Percentiles rank a stretch among this genome's conserved stretches.
Evolutionary conservation across 2,113 vertebrate species (phyloP).

Genomic region (Microtus pennsylvanicus): DNA sequence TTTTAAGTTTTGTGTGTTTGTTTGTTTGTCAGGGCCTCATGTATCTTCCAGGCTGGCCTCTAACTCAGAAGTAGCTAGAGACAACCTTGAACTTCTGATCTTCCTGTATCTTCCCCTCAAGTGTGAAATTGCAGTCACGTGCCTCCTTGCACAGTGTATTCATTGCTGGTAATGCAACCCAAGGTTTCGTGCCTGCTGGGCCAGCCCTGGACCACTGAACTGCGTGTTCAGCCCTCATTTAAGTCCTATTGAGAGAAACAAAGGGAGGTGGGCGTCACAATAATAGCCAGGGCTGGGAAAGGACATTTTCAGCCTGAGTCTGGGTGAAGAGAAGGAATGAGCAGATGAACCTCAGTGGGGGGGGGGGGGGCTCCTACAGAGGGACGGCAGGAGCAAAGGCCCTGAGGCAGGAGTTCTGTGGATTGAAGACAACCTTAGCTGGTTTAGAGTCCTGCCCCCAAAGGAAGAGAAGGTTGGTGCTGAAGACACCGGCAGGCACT

Average conservation of each 20-base stretch:
- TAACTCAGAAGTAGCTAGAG: background rate
- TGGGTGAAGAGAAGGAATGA: background rate
- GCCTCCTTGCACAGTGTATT: too few species aligned
- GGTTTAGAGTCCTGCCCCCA: background rate
- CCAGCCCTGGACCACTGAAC: too few species aligned
- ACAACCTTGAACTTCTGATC: background rate
- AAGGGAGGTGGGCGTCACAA: background rate
- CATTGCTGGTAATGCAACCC: background rate
- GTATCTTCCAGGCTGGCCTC: background rate
- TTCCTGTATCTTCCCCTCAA: background rate
- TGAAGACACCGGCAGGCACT: background rate
- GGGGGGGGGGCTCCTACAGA: background rate
- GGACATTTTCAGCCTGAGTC: background rate
- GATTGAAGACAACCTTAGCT: background rate
- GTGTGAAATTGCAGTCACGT: background rate
- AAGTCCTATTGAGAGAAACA: background rate
- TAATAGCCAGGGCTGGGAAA: background rate
- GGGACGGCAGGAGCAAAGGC: background rate
- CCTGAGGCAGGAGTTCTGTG: background rate
- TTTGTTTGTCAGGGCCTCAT: background rate
- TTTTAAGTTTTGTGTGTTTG: background rate
- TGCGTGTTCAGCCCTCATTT: background rate
- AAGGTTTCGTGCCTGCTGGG: background rate
- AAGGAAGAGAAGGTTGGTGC: background rate
- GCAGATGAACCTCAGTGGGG: too few species aligned